Percentiles rank a stretch among this genome's conserved stretches.
These are phyloP conservation scores for Megatriorchis doriae DNA, from an alignment of 2,113 vertebrate species.

Conservation along the genomic window DNA sequence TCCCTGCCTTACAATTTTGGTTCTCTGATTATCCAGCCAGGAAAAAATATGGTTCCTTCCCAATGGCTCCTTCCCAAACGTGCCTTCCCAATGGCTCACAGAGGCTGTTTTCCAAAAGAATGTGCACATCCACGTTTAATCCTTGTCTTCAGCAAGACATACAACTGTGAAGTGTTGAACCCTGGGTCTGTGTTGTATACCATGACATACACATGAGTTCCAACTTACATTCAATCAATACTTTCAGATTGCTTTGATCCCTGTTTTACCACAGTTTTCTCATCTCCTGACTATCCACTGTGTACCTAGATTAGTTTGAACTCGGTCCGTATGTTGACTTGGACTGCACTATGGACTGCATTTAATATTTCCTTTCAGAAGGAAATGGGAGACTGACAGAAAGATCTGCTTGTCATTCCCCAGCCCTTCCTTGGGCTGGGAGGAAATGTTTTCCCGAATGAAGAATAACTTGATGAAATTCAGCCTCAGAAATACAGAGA, in stretches of 20 bases:
- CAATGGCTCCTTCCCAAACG: no score
- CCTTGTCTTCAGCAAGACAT: no score
- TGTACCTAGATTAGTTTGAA: not conserved
- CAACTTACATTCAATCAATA: not conserved
- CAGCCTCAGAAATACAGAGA: not conserved
- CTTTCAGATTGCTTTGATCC: not conserved
- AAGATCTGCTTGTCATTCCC: not conserved
- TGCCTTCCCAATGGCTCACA: no score
- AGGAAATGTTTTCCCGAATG: not conserved
- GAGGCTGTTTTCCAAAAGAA: no score
- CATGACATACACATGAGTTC: not conserved
- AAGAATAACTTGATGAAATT: not conserved
- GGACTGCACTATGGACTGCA: not conserved
- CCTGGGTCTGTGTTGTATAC: not conserved
- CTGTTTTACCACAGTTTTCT: not conserved
- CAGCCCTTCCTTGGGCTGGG: not conserved
- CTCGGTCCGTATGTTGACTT: not conserved
- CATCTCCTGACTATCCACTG: not conserved
- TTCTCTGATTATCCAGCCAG: not conserved
- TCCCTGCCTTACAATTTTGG: not conserved
- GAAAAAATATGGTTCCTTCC: not conserved
- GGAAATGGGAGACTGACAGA: not conserved
- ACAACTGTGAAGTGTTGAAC: no score
- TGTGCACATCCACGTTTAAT: no score
- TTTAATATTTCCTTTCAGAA: not conserved